phyloP scores from a whole-genome alignment of 2,113 vertebrate species.

The Tyrannus savana region DNA sequence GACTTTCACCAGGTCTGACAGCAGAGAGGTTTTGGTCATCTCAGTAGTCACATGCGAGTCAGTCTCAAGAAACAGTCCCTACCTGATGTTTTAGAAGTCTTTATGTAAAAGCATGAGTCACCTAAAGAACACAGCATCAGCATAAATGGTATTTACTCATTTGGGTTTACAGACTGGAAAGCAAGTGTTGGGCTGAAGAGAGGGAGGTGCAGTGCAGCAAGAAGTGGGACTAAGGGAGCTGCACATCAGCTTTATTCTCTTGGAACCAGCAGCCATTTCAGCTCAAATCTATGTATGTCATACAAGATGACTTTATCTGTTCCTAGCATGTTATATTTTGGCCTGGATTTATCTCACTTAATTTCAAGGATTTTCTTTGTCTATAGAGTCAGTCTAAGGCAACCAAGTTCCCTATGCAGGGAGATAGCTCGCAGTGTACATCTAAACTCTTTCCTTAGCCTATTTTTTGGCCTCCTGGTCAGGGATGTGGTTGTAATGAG shows the following conservation, averaged over 20 bases:
- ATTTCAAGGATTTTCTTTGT: neutral
- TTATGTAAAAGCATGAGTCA: neutral
- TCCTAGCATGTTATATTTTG: neutral
- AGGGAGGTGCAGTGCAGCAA: neutral
- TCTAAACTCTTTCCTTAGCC: neutral
- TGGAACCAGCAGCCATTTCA: neutral
- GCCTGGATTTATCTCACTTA: neutral
- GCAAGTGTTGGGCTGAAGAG: neutral
- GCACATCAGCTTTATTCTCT: neutral
- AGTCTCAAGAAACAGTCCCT: neutral
- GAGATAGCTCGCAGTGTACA: neutral
- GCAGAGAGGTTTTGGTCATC: neutral
- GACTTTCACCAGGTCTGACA: neutral
- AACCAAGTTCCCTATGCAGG: neutral
- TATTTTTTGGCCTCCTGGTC: neutral
- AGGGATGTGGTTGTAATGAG: neutral
- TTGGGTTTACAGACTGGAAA: neutral
- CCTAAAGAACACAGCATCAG: neutral
- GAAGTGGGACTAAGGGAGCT: neutral
- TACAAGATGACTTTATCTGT: neutral
- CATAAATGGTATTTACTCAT: neutral
- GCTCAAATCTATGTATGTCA: neutral
- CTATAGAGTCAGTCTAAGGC: neutral
- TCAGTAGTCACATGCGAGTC: neutral
- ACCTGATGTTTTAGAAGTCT: neutral